Evolutionary conservation across 1,140 invertebrate genomes (phyloP), one percentile per base, ranked within the genome.

Genomic region (Melanaphis sacchari): DNA sequence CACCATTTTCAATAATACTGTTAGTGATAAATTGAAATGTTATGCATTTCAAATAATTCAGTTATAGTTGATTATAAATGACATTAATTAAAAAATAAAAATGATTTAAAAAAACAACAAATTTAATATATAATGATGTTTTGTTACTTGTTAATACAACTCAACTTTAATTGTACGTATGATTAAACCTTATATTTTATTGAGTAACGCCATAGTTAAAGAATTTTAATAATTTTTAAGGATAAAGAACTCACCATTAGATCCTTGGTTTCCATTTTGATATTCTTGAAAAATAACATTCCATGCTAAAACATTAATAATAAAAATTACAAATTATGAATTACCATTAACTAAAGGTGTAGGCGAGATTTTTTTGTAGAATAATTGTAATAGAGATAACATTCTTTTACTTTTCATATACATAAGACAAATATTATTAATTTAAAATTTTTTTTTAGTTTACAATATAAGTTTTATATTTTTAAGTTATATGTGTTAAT

Each of bases 211-310:
- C 4, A 66, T 66, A 66, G 5, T 66, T 66, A 15, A n/a, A 18
- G 9, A n/a, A 66, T n/a, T 76, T 36, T 76, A n/a, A 76, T 76
- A 5, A 76, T 36, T 76, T 76, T 4, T 76, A 76, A 76, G 31
- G 4, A 76, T 76, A 76, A 76, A n/a, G n/a, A 76, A n/a, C n/a
- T 38, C 54, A 93, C 91, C 91, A 59, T 93, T 93, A 54, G n/a
- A 54, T 93, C 91, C 91, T 54, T 93, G 91, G 31, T 38, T 85
- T 40, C 91, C 81, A 93, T 85, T 93, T 93, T 93, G 81, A 93
- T 93, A 93, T 52, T 93, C 91, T 84, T 93, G 91, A 84, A 49
- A 85, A 52, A 93, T 54, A 31, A 93, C 91, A 85, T 93, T 93
- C 91, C 91, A 93, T 31, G 91, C 91, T 93, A 84, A 52, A 85